Base-by-base conservation (phyloP, 2,113 vertebrate species). In the Gorsachius goisagi region DNA sequence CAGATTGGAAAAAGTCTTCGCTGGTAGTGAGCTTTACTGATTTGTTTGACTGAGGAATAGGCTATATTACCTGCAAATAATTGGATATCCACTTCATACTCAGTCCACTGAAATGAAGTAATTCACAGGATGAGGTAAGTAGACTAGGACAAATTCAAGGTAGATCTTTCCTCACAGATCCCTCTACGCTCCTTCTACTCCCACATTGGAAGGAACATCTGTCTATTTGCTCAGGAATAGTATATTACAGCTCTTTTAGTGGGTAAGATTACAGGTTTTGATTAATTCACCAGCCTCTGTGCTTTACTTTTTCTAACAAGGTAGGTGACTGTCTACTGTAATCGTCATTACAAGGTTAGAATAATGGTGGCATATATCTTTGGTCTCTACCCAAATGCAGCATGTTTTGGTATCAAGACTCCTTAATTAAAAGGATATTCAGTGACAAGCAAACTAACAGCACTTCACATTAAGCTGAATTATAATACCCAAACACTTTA, bases 361-460 rank as follows among this genome's bases (percentile, higher is more conserved):
- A 60, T 58, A 94, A 88, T 26, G n/a, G 63, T 75, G 47, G 69
- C 84, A 90, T 71, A 26, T 37, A 73, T 50, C 84, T 95, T 94
- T 95, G 75, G 71, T 94, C 30, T 89, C 60, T 85, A 69, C 35
- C 11, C 62, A 91, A 91, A 84, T 90, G 60, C 32, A 85, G 20
- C 60, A 74, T 55, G 55, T 92, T 95, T 81, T 85, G 24, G 76
- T 90, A 93, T 72, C 53, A 92, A 83, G 74, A 27, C 47, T 96
- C 60, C 80, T 78, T 96, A 91, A 95, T 97, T 93, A 97, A 59
- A 88, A 93, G 72, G 45, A 66, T 90, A 82, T 86, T 96, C 68
- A 94, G n/a, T 95, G 87, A 96, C 56, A 96, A 97, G n/a, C 7
- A 95, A 97, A 77, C 74, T 81, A 91, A 87, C 44, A 91, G 76